These are phyloP conservation scores for Coronaproctus castanopsis DNA, from an alignment of 2,888 invertebrate genomes.

Conservation along the genomic window DNA sequence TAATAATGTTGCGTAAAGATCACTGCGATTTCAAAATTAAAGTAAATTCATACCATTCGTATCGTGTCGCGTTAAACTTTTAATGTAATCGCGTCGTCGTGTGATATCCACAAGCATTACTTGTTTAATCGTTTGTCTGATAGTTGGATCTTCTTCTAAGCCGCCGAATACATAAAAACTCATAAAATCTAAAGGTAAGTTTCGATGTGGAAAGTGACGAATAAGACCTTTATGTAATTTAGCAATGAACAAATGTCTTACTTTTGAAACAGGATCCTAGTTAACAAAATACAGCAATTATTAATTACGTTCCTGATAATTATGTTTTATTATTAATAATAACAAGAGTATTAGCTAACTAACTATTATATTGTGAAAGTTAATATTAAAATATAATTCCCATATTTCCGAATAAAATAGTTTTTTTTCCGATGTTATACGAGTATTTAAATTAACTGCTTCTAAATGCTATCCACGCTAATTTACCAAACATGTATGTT, in stretches of 20 bases:
- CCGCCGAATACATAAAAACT: constrained; percentile 82
- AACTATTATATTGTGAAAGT: too few relatives aligned
- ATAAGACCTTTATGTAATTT: constrained; percentile 80
- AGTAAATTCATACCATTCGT: neutral
- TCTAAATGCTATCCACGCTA: too few relatives aligned
- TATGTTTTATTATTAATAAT: too few relatives aligned
- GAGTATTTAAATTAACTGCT: too few relatives aligned
- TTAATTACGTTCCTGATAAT: neutral
- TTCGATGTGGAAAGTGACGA: constrained; percentile 67
- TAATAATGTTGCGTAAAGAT: too few relatives aligned
- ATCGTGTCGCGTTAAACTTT: constrained; percentile 43
- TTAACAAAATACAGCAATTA: neutral
- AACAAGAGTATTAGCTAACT: too few relatives aligned
- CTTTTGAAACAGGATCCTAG: constrained; percentile 46
- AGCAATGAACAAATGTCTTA: constrained; percentile 66
- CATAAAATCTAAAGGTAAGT: constrained; percentile 90
- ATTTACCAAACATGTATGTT: too few relatives aligned
- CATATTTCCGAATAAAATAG: too few relatives aligned
- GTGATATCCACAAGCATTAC: constrained; percentile 73
- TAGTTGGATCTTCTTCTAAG: constrained; percentile 62
- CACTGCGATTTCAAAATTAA: too few relatives aligned
- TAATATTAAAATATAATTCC: too few relatives aligned
- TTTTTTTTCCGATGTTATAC: too few relatives aligned
- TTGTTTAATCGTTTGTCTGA: constrained; percentile 45
- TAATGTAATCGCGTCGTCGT: constrained; percentile 75